Base-by-base conservation (phyloP, 2,888 invertebrate species). In the Coecobrya sp. region DNA sequence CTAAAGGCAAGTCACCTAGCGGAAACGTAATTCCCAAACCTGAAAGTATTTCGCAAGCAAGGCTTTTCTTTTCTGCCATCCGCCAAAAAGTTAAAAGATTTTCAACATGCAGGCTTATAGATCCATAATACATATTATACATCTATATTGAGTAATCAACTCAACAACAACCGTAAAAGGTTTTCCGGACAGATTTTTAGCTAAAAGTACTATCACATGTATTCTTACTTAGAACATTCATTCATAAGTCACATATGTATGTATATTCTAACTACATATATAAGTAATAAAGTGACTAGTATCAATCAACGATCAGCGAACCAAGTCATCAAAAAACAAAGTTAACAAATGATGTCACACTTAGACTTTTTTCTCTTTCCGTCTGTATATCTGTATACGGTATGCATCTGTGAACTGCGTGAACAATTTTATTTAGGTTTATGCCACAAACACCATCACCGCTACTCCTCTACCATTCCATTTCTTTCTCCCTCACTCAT, bases 321-420 rank as follows among this genome's bases (percentile, higher is more conserved):
- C 76, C 76, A 76, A 76, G 45, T 76, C 76, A 76, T 76, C 76
- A 49, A 49, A 76, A 76, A 76, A 76, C 76, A 76, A 76, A 25
- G 76, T 76, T 76, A 45, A 49, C 45, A 76, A 76, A 76, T 76
- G 49, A 76, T 76, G 76, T 76, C 76, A 76, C 76, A 76, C 45
- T n/a, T 49, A 45, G 73, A 73, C 45, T 10, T 76, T 49, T 49
- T 22, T 25, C 19, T 49, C 22, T 49, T 45, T 13, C 49, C 22
- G 7, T 49, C 13, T 76, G n/a, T 25, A 13, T 19, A n/a, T 13
- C 7, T 22, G 13, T 68, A 36, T 11, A 5, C 22, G 11, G 11
- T 70, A 16, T 30, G 68, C 10, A 19, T 62, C 10, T 30, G 42
- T 73, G 45, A 68, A 27, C 10, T n/a, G 70, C 2, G 49, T 4